Base-by-base conservation (phyloP, 1,140 invertebrate genomes). In the Atopsyche davidsoni region DNA sequence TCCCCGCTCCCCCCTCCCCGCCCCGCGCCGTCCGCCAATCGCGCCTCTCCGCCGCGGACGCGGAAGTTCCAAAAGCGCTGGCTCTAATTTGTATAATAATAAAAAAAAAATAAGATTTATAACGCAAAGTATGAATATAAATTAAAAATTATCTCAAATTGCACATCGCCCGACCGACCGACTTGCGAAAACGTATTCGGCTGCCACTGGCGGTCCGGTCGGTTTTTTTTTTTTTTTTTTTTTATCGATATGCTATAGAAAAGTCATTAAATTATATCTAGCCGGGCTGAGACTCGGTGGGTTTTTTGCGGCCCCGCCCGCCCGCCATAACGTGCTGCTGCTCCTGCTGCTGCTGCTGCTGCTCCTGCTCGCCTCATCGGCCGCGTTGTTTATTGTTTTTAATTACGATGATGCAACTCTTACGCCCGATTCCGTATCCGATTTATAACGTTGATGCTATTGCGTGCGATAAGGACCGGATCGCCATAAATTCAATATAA, bases 91-190 rank as follows among this genome's bases (percentile, higher is more conserved):
- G 21, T 16, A 13, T 38, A 25, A 25, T 25, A 41, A 21, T 25
- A 17, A 42, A 39, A 42, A 13, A 25, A 42, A n/a, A n/a, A n/a
- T n/a, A n/a, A n/a, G n/a, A n/a, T n/a, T n/a, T n/a, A n/a, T n/a
- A n/a, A n/a, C n/a, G 18, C 41, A 34, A 35, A 51, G 48, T 49
- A 48, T 56, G 54, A 51, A 56, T 56, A 56, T 51, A 56, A 56
- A 56, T 56, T 56, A 56, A 56, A 56, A 56, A 56, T 56, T 56
- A 56, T 56, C 54, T 45, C 22, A 51, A 56, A 56, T 50, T 51
- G 54, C 52, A 28, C 45, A 47, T 55, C 40, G 18, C 28, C 11
- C 16, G 14, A 39, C 25, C 36, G 25, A 18, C 22, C 38, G 22
- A n/a, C n/a, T n/a, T n/a, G n/a, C n/a, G n/a, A n/a, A n/a, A n/a